A percentile compares a stretch with the other conserved stretches of the same genome.
These are phyloP conservation scores for Shinisaurus crocodilurus DNA, from an alignment of 2,113 vertebrate genomes.

Conservation along the genomic window DNA sequence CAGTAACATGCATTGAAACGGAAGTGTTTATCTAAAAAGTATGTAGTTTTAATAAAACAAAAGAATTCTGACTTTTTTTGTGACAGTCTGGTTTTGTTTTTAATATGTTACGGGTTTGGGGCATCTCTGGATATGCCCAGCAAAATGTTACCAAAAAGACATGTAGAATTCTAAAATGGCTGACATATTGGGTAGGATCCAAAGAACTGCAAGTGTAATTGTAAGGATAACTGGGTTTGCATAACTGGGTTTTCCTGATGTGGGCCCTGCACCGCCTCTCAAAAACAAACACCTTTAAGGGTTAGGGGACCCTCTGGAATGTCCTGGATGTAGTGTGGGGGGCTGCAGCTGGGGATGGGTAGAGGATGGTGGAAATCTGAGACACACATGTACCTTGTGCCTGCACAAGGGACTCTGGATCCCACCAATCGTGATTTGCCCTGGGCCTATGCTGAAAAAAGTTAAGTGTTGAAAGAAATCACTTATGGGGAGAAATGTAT, in stretches of 20 bases:
- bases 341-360: background rate
- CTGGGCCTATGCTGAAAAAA: background rate
- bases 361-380: too few species aligned
- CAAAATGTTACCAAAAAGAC: background rate
- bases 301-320: background rate
- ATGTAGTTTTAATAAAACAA: slow-evolving; percentile 74
- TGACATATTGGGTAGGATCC: background rate
- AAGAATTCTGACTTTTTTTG: slow-evolving; percentile 56
- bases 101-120: background rate
- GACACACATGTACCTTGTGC: background rate
- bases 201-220: background rate
- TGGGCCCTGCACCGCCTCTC: background rate
- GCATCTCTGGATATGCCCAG: background rate
- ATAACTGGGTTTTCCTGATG: background rate
- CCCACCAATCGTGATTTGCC: background rate
- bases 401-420: background rate
- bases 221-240: background rate
- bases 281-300: too few species aligned
- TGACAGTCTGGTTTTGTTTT: slow-evolving; percentile 18
- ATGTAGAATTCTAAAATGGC: background rate
- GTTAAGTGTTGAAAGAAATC: background rate
- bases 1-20: slow-evolving; percentile 45
- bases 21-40: slow-evolving; percentile 64
- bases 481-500: background rate
- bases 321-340: background rate